Percentiles rank a stretch among this genome's conserved stretches.
Conservation (phyloP, 1,140 invertebrate species). For the Sarcophaga peregrina region DNA sequence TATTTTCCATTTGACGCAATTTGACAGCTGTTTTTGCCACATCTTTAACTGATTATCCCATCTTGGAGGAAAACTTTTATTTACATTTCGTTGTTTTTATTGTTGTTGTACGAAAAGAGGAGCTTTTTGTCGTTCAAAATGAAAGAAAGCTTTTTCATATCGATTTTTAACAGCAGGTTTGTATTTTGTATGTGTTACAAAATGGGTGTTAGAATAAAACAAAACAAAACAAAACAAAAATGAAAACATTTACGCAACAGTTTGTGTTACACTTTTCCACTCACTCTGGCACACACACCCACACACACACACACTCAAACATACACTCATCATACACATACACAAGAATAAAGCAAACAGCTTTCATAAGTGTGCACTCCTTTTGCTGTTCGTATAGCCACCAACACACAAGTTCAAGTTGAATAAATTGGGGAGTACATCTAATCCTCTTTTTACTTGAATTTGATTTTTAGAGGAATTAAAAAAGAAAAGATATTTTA, state of each 20-base stretch:
- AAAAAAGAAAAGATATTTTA: too few species aligned
- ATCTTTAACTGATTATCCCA: background rate
- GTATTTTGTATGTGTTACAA: too few species aligned
- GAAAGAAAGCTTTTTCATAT: conserved; percentile 1
- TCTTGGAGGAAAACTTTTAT: too few species aligned
- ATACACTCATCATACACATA: too few species aligned
- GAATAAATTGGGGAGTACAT: background rate
- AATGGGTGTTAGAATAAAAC: too few species aligned
- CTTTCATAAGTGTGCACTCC: background rate
- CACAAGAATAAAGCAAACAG: too few species aligned
- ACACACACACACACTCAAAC: too few species aligned
- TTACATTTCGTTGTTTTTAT: too few species aligned
- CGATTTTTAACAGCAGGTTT: conserved; percentile 32
- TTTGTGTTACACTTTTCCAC: background rate
- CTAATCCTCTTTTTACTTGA: too few species aligned
- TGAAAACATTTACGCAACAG: conserved; percentile 39
- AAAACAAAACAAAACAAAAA: conserved; percentile 23
- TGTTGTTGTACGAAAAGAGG: too few species aligned
- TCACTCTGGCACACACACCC: too few species aligned
- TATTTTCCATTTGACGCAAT: conserved; percentile 34
- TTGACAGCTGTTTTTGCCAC: conserved; percentile 40
- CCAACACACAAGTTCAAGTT: background rate
- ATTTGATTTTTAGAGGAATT: too few species aligned
- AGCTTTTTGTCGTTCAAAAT: background rate
- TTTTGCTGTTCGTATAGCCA: background rate